These are phyloP conservation scores for Panthera uncia DNA, from an alignment of 2,113 vertebrate species.

Conservation along the genomic window DNA sequence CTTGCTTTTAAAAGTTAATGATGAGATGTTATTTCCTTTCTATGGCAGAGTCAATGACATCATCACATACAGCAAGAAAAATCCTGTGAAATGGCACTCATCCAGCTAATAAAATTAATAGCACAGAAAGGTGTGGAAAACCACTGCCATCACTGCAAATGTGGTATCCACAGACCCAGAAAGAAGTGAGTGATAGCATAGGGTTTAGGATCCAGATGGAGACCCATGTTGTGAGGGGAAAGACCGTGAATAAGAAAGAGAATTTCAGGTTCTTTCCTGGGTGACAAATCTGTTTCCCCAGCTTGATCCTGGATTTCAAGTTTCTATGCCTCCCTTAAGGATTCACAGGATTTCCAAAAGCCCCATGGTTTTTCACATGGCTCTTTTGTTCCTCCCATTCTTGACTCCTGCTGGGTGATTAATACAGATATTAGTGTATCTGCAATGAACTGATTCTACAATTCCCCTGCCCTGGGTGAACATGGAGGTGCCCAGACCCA, in stretches of 20 bases:
- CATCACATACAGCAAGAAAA: neutral
- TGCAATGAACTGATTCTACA: neutral
- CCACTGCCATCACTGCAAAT: neutral
- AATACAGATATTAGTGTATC: neutral
- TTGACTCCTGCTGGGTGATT: neutral
- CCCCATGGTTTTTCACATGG: neutral
- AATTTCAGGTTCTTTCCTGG: neutral
- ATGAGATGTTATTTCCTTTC: neutral
- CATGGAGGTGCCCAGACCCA: neutral
- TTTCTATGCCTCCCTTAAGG: neutral
- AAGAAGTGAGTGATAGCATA: neutral
- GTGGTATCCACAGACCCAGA: neutral
- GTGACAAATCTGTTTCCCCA: neutral
- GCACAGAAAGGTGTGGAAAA: neutral
- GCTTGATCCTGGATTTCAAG: neutral
- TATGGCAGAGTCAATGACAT: neutral
- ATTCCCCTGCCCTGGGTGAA: neutral
- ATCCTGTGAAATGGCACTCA: neutral
- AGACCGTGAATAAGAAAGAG: accelerated
- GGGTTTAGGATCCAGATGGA: neutral
- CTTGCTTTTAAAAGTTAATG: neutral
- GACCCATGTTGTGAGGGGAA: neutral
- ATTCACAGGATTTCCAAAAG: neutral
- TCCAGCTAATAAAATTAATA: constrained; percentile 23
- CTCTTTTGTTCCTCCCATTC: neutral